Evolutionary conservation across 2,888 invertebrate genomes (phyloP).

Genomic region (Thelaira solivaga): DNA sequence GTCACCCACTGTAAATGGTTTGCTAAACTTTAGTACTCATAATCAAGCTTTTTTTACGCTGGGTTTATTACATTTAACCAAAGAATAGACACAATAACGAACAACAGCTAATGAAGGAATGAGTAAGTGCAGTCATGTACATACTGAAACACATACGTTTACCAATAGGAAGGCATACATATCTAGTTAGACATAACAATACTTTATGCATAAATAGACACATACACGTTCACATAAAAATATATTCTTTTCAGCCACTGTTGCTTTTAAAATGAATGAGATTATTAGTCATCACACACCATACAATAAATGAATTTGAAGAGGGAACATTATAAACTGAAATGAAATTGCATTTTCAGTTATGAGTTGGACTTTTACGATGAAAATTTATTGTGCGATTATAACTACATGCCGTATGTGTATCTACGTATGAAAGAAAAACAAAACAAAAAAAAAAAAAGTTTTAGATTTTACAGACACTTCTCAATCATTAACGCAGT

Average conservation of each 20-base stretch:
- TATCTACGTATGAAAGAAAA: slow-evolving; percentile 26
- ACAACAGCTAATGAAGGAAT: slow-evolving; percentile 52
- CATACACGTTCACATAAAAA: background rate
- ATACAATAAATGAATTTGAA: slow-evolving; percentile 48
- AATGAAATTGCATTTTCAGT: slow-evolving; percentile 59
- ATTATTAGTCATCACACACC: slow-evolving; percentile 61
- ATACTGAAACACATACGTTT: slow-evolving; percentile 25
- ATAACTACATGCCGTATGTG: slow-evolving; percentile 15
- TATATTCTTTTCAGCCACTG: slow-evolving; percentile 57
- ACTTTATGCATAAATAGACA: background rate
- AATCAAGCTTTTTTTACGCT: slow-evolving; percentile 58
- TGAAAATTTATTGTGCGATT: slow-evolving; percentile 53
- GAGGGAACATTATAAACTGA: slow-evolving; percentile 49
- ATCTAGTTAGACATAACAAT: background rate
- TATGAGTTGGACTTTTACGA: slow-evolving; percentile 54
- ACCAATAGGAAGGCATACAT: background rate
- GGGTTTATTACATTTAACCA: slow-evolving; percentile 58
- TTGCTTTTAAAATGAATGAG: slow-evolving; percentile 48
- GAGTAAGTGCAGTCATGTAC: slow-evolving; percentile 57
- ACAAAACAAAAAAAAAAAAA: slow-evolving; percentile 9
- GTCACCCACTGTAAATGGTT: slow-evolving; percentile 27
- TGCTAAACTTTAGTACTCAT: slow-evolving; percentile 60
- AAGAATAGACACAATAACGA: slow-evolving; percentile 42
- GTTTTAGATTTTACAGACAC: slow-evolving; percentile 54
- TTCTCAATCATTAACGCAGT: slow-evolving; percentile 61